Percentiles rank a stretch among this genome's conserved stretches.
Evolutionary conservation across 30 jellyfish, hydroid and myxozoan species (phyloP).

Genomic region (Catostylus mosaicus): DNA sequence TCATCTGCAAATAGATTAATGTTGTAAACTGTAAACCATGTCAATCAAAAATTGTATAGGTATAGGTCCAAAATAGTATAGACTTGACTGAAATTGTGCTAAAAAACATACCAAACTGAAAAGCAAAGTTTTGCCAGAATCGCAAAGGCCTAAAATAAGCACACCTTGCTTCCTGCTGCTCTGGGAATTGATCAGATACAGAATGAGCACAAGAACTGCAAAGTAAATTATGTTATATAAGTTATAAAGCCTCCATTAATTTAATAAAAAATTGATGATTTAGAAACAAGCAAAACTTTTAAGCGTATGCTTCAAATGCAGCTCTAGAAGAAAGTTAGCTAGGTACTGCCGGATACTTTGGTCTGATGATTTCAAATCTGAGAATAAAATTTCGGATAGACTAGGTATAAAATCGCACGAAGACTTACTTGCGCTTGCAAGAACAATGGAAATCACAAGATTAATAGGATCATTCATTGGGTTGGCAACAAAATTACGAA

Average conservation of each 20-base stretch:
- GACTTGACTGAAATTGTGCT: too few species aligned
- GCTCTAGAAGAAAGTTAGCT: too few species aligned
- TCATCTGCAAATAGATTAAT: conserved; percentile 16
- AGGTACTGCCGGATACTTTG: too few species aligned
- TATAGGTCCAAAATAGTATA: too few species aligned
- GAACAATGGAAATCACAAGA: conserved; percentile 52
- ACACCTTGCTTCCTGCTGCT: conserved; percentile 58
- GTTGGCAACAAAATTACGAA: conserved; percentile 33
- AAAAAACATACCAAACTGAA: conserved; percentile 75
- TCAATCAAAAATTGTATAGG: too few species aligned
- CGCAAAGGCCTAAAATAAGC: conserved; percentile 90
- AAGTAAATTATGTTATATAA: neutral
- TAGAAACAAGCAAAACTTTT: neutral
- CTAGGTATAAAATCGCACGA: neutral
- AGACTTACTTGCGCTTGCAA: conserved; percentile 37
- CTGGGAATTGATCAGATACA: conserved; percentile 33
- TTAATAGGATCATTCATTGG: conserved; percentile 32
- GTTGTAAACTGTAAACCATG: too few species aligned
- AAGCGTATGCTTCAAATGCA: too few species aligned
- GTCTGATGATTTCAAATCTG: too few species aligned
- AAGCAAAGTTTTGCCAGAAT: conserved; percentile 87
- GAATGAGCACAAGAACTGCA: conserved; percentile 20
- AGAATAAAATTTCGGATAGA: too few species aligned
- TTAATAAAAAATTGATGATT: too few species aligned
- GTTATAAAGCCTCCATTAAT: too few species aligned